Evolutionary conservation across 1,140 invertebrate genomes (phyloP), one percentile per base, ranked within the genome.

Genomic region (Magallana ariakensis): DNA sequence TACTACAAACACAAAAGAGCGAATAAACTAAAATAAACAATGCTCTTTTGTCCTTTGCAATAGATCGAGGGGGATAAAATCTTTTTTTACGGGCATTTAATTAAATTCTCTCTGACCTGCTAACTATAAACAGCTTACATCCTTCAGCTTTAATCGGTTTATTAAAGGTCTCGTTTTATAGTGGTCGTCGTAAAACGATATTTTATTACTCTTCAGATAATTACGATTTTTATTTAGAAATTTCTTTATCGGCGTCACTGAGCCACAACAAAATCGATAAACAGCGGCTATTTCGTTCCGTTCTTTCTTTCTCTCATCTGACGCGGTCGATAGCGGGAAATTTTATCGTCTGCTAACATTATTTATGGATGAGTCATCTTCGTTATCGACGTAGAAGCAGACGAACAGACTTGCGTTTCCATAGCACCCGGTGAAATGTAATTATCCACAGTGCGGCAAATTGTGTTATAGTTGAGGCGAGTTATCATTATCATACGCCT

Each of bases 311-410:
- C 22, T 75, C 66, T 75, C 66, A 33, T 26, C 13, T 26, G 33
- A 46, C 33, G 19, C 19, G 66, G 66, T 75, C 66, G 66, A 75
- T 75, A 26, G 66, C 66, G 33, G 66, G 66, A 75, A 75, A 75
- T 75, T 75, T 26, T 75, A 75, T 75, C 66, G 66, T 75, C 66
- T 75, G 66, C 66, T 75, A 75, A 75, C 66, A 75, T 75, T 75
- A 75, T 75, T 75, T 75, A 75, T 75, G 66, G 66, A 75, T 75
- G 66, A 75, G 66, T 75, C 66, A 75, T 75, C 66, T 75, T 75
- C 22, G 66, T 75, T 75, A 75, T 75, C 66, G 66, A 75, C 66
- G 66, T 33, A 75, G 22, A 22, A 26, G 22, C 66, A 75, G 66
- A 75, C 66, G 66, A 75, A 26, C 66, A 4, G 19, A 75, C 66